phyloP scores from a whole-genome alignment of 2,888 invertebrate species.

The Dione juno region DNA sequence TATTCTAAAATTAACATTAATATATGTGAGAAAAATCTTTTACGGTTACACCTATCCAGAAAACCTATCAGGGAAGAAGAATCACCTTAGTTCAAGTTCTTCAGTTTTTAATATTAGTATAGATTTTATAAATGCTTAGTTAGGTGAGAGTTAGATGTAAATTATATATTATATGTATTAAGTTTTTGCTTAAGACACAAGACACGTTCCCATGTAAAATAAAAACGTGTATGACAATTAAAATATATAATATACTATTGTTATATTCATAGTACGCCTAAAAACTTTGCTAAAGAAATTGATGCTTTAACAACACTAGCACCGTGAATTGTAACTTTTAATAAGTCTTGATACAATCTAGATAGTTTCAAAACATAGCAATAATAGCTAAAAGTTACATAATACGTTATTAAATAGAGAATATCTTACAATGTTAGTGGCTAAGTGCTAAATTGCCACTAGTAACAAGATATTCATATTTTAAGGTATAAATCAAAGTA shows the following conservation, averaged over 20 bases:
- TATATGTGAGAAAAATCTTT: no score
- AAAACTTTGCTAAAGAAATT: not conserved
- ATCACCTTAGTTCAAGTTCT: no score
- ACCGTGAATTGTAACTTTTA: not conserved
- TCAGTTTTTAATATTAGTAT: not conserved
- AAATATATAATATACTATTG: not conserved
- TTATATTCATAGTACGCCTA: not conserved
- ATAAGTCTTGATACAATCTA: not conserved
- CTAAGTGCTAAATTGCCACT: not conserved
- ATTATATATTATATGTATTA: not conserved
- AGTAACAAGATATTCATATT: not conserved
- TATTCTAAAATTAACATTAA: no score
- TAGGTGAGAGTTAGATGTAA: not conserved
- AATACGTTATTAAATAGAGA: not conserved
- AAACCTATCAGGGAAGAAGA: no score
- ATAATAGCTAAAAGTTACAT: conserved; percentile 6
- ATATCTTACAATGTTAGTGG: not conserved
- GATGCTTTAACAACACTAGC: not conserved
- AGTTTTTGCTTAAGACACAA: not conserved
- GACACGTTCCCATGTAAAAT: not conserved
- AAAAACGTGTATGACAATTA: not conserved
- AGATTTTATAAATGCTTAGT: not conserved
- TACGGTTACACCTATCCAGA: no score
- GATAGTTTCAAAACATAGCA: not conserved
- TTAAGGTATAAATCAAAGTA: not conserved